phyloP scores from a whole-genome alignment of 2,797 vertebrate genomes.

The Bucorvus abyssinicus region DNA sequence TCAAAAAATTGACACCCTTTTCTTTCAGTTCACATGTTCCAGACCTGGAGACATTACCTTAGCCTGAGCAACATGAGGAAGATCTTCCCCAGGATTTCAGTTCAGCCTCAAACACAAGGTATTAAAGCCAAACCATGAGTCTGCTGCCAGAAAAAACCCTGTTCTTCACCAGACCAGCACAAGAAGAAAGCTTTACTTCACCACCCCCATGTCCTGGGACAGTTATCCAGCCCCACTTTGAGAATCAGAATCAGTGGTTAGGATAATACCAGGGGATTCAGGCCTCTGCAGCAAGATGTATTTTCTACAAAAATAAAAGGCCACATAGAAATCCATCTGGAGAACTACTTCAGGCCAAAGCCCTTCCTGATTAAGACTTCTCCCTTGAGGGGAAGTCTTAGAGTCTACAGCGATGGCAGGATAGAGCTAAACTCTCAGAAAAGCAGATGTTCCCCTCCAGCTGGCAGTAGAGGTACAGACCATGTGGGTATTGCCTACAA shows the following conservation, averaged over 20 bases:
- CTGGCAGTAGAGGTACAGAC: not conserved
- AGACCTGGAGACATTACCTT: not conserved
- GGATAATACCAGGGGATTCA: not conserved
- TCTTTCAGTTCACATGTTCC: not conserved
- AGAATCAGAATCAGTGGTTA: not conserved
- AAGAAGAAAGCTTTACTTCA: not conserved
- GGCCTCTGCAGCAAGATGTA: rapidly evolving
- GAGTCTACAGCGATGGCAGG: not conserved
- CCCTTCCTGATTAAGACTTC: not conserved
- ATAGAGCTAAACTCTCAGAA: not conserved
- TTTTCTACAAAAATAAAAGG: not conserved
- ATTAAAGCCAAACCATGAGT: not conserved
- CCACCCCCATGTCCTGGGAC: not conserved
- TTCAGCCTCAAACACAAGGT: not conserved
- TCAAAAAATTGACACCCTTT: not conserved
- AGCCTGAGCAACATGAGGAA: not conserved
- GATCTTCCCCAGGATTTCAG: not conserved
- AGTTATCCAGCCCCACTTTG: not conserved
- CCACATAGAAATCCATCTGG: not conserved
- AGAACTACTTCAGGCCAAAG: not conserved
- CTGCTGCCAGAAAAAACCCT: not conserved
- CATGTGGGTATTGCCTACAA: not conserved
- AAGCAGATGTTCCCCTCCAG: not conserved
- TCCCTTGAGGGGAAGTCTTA: not conserved
- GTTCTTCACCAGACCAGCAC: not conserved